A percentile compares a stretch with the other conserved stretches of the same genome.
Evolutionary conservation across 2,113 vertebrate species (phyloP).

Genomic region (Actenoides hombroni): DNA sequence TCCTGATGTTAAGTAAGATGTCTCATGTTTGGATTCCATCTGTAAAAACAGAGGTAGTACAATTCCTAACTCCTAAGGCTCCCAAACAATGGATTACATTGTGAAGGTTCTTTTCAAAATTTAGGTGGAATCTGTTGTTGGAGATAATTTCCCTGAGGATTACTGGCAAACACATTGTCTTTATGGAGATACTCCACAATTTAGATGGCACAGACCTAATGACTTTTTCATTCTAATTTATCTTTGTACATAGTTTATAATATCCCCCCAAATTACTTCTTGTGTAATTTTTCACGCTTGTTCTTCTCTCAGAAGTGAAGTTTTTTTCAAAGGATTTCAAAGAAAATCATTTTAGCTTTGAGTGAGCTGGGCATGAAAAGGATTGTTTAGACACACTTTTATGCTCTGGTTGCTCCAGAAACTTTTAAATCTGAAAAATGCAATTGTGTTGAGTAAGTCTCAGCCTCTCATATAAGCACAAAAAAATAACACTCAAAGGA

Average conservation of each 20-base stretch:
- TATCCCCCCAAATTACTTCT: background rate
- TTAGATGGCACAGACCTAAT: background rate
- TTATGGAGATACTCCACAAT: background rate
- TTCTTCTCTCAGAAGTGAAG: background rate
- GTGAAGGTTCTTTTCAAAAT: background rate
- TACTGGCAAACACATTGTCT: background rate
- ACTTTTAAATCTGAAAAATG: background rate
- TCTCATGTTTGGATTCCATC: background rate
- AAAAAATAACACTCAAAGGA: background rate
- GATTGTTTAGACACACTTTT: slow-evolving; percentile 20
- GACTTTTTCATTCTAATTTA: background rate
- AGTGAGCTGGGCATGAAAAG: background rate
- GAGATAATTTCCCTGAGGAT: background rate
- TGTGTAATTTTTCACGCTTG: background rate
- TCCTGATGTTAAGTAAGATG: background rate
- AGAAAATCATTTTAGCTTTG: background rate
- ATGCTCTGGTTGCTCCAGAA: slow-evolving; percentile 3
- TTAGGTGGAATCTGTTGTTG: background rate
- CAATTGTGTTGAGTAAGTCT: background rate
- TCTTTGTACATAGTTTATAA: background rate
- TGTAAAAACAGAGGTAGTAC: background rate
- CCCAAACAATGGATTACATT: background rate
- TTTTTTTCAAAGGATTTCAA: background rate
- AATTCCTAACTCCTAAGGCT: background rate
- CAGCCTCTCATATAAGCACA: background rate